Evolutionary conservation across 2,888 invertebrate genomes (phyloP).

Genomic region (Meta bourneti): DNA sequence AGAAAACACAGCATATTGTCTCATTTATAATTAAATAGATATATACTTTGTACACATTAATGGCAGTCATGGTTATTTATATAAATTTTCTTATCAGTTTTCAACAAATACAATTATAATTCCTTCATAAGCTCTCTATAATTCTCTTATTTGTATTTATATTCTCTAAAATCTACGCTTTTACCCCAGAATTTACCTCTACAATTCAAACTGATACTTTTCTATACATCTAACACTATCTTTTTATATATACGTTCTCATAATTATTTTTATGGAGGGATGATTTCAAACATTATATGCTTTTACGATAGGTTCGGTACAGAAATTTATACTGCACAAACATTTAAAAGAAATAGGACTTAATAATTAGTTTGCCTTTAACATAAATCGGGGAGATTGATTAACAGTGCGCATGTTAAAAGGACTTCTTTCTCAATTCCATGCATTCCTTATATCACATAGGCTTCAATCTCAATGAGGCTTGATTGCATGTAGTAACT

Average conservation of each 20-base stretch:
- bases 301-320: neutral
- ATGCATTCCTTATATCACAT: no score
- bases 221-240: neutral
- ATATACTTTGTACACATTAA: constrained; percentile 19
- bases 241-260: neutral
- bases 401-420: no score
- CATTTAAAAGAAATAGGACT: no score
- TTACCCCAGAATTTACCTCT: neutral
- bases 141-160: neutral
- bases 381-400: no score
- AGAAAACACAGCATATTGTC: neutral
- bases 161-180: neutral
- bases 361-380: no score
- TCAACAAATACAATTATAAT: neutral
- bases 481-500: no score
- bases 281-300: neutral
- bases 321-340: no score
- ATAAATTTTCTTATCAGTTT: constrained; percentile 21
- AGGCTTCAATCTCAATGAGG: no score
- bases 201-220: neutral
- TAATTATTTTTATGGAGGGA: neutral
- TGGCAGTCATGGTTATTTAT: constrained; percentile 27
- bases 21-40: neutral
- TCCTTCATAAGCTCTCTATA: constrained; percentile 25
- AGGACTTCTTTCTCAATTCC: no score